Percentiles rank a stretch among this genome's conserved stretches.
Evolutionary conservation across 2,113 vertebrate species (phyloP).

Genomic region (Cyphomyrus plagiostoma): DNA sequence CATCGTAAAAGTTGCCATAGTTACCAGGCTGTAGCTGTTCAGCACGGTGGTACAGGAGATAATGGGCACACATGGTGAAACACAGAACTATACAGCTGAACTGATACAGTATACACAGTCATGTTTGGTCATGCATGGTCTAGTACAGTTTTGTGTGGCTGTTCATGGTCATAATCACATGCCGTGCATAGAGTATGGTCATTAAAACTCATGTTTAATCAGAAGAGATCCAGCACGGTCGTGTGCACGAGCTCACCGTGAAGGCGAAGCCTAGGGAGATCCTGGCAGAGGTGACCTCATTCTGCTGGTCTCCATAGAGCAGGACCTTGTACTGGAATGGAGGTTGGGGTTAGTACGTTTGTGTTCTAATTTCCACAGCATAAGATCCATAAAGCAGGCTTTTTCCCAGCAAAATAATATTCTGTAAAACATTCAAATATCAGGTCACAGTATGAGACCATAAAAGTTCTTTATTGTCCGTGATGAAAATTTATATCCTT

Average conservation of each 20-base stretch:
- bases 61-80: not conserved
- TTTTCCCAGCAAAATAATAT: not conserved
- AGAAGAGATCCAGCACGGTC: not conserved
- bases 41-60: not conserved
- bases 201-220: not conserved
- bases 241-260: constrained; percentile 64
- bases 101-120: not conserved
- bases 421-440: not conserved
- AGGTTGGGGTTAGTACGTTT: not conserved
- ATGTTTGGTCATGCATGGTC: not conserved
- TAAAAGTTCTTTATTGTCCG: not conserved
- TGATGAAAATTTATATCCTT: not conserved
- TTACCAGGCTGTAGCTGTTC: constrained; percentile 80
- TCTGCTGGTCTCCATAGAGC: constrained; percentile 88
- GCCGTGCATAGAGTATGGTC: not conserved
- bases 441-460: not conserved
- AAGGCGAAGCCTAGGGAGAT: constrained; percentile 76
- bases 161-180: not conserved
- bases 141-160: not conserved
- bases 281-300: constrained; percentile 72
- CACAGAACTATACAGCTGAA: not conserved
- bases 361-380: not conserved
- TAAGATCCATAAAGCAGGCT: not conserved
- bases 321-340: constrained; percentile 80
- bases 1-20: constrained; percentile 91